phyloP scores from a whole-genome alignment of 1,140 invertebrate genomes.

The Copidosoma floridanum region DNA sequence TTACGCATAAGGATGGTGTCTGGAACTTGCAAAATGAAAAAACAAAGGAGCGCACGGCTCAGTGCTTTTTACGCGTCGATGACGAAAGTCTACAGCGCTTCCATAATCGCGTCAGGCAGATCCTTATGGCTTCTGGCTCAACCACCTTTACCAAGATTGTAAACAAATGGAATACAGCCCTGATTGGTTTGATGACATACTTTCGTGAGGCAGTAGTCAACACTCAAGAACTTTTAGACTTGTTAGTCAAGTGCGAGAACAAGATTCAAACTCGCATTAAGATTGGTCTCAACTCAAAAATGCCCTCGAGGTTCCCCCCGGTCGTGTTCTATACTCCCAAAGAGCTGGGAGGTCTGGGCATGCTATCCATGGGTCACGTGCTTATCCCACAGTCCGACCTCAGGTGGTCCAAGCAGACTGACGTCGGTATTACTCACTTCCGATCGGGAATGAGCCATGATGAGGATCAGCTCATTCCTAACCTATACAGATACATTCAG shows the following conservation, averaged over 20 bases:
- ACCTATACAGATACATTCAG: slow-evolving; percentile 98
- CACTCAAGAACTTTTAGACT: slow-evolving; percentile 94
- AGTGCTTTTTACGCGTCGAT: slow-evolving; percentile 97
- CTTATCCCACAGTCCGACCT: slow-evolving; percentile 91
- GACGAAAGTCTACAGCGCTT: slow-evolving; percentile 96
- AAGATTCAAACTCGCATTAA: slow-evolving; percentile 99
- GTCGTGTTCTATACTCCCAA: slow-evolving; percentile 99
- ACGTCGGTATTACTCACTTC: slow-evolving; percentile 99
- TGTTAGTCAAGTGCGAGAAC: slow-evolving; percentile 99
- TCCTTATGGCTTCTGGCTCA: slow-evolving; percentile 99
- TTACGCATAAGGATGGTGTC: slow-evolving; percentile 95
- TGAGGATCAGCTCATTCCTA: slow-evolving; percentile 99
- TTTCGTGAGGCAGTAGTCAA: slow-evolving; percentile 99
- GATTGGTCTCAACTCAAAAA: slow-evolving; percentile 99
- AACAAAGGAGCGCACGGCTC: slow-evolving; percentile 97
- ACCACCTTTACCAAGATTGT: slow-evolving; percentile 99
- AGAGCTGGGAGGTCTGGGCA: slow-evolving; percentile 92
- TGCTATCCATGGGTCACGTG: slow-evolving; percentile 99
- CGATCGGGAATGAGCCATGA: slow-evolving; percentile 99
- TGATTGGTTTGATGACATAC: slow-evolving; percentile 99
- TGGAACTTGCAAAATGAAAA: slow-evolving; percentile 99
- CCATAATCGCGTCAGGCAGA: slow-evolving; percentile 98
- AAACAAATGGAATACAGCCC: slow-evolving; percentile 99
- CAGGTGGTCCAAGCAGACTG: slow-evolving; percentile 98
- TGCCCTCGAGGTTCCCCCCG: slow-evolving; percentile 98